phyloP scores from a whole-genome alignment of 1,140 invertebrate species.

The Lasaia peninsularis region DNA sequence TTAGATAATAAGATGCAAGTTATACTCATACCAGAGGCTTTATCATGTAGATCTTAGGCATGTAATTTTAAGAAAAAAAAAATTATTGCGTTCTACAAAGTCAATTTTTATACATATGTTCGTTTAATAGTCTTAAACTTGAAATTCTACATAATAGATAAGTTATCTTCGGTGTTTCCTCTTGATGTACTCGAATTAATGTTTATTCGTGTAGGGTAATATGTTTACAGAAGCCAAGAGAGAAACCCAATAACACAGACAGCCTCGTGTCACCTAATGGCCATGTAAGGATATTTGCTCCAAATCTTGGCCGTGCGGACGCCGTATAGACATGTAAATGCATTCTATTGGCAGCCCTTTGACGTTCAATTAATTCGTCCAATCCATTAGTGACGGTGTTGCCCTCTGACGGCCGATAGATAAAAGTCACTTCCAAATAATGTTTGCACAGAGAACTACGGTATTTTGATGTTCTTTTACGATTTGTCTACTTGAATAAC shows the following conservation, averaged over 20 bases:
- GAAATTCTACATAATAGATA: too few species aligned
- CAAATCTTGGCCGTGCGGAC: slow-evolving; percentile 18
- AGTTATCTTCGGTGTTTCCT: too few species aligned
- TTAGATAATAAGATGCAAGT: too few species aligned
- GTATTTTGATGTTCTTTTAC: background rate
- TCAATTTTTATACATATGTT: too few species aligned
- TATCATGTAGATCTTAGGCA: too few species aligned
- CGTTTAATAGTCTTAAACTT: too few species aligned
- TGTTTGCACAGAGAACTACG: background rate
- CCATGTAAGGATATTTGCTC: slow-evolving; percentile 15
- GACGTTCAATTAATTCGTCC: slow-evolving; percentile 42
- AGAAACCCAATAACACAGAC: background rate
- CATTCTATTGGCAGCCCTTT: slow-evolving; percentile 31
- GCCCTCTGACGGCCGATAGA: background rate
- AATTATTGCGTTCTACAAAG: too few species aligned
- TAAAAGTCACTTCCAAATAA: slow-evolving; percentile 27
- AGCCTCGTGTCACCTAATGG: background rate
- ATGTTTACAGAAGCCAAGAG: background rate
- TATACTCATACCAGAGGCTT: too few species aligned
- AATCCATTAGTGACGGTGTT: slow-evolving; percentile 32
- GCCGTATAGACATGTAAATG: slow-evolving; percentile 23
- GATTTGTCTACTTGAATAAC: too few species aligned
- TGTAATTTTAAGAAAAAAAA: too few species aligned
- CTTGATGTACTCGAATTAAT: background rate
- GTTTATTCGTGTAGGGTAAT: background rate